Conservation (phyloP, 2,113 vertebrate genomes). For the Dasyurus viverrinus region DNA sequence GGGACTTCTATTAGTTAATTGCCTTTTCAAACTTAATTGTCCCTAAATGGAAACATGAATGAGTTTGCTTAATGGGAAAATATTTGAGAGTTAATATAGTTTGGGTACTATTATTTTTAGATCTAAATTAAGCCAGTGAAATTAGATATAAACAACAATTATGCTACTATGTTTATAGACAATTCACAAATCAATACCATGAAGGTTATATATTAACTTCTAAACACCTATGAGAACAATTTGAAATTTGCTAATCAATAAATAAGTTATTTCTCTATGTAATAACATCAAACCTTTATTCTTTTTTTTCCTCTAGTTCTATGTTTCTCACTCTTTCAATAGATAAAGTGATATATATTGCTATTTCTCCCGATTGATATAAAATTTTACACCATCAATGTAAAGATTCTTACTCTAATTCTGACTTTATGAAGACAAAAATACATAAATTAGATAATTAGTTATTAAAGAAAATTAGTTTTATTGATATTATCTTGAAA, state of each 20-base stretch:
- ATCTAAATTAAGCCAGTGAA: constrained; percentile 72
- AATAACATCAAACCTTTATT: not conserved
- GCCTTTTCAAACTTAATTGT: constrained; percentile 75
- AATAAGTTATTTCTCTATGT: not conserved
- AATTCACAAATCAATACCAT: constrained; percentile 21
- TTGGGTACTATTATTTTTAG: constrained; percentile 76
- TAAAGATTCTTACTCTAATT: not conserved
- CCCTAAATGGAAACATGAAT: constrained; percentile 75
- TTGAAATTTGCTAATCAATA: constrained; percentile 24
- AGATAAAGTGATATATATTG: no score
- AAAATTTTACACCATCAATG: not conserved
- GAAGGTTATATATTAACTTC: constrained; percentile 55
- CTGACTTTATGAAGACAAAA: not conserved
- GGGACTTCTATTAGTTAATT: constrained; percentile 73
- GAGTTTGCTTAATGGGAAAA: constrained; percentile 71
- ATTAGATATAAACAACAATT: constrained; percentile 72
- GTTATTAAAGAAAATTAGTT: not conserved
- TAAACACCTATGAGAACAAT: constrained; percentile 44
- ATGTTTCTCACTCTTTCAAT: not conserved
- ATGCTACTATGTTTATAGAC: constrained; percentile 50
- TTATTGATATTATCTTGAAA: not conserved
- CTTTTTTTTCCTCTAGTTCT: no score
- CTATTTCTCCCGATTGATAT: not conserved
- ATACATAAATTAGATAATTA: not conserved
- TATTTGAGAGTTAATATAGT: constrained; percentile 64